phyloP scores from a whole-genome alignment of 2,888 invertebrate genomes.

The Ophonus ardosiacus region DNA sequence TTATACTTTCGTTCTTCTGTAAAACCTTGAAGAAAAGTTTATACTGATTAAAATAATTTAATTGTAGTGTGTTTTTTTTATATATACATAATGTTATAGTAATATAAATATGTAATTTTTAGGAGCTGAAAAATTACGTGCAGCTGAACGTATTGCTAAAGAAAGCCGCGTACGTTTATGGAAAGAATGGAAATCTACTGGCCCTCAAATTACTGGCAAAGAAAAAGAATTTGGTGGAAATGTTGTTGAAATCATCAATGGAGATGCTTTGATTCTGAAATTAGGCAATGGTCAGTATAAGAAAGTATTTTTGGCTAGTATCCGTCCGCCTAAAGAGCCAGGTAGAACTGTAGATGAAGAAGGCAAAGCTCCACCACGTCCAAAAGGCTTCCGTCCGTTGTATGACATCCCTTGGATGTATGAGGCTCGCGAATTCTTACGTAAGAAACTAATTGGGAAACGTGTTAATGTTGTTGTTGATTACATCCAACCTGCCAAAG shows the following conservation, averaged over 20 bases:
- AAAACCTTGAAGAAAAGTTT: conserved; percentile 66
- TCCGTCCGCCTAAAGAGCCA: conserved; percentile 92
- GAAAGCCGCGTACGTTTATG: conserved; percentile 91
- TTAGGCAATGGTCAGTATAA: conserved; percentile 86
- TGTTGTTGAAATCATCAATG: conserved; percentile 94
- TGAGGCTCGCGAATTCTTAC: conserved; percentile 97
- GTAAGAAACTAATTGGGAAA: conserved; percentile 97
- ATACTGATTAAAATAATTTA: background rate
- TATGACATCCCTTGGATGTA: conserved; percentile 99
- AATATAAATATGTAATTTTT: background rate
- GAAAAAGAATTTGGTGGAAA: conserved; percentile 90
- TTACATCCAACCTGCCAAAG: conserved; percentile 96
- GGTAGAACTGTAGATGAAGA: conserved; percentile 80
- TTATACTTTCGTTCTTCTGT: conserved; percentile 65
- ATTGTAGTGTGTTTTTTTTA: conserved; percentile 13
- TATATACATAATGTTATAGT: conserved; percentile 20
- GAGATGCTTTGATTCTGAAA: conserved; percentile 94
- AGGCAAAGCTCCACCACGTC: conserved; percentile 82
- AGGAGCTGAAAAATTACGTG: conserved; percentile 87
- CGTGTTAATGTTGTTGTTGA: conserved; percentile 95
- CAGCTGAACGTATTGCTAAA: conserved; percentile 92
- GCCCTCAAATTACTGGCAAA: conserved; percentile 84
- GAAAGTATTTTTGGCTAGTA: conserved; percentile 97
- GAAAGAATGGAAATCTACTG: conserved; percentile 91
- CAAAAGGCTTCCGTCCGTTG: conserved; percentile 90